phyloP scores from a whole-genome alignment of 2,797 vertebrate genomes.

The Pseudochirops corinnae region DNA sequence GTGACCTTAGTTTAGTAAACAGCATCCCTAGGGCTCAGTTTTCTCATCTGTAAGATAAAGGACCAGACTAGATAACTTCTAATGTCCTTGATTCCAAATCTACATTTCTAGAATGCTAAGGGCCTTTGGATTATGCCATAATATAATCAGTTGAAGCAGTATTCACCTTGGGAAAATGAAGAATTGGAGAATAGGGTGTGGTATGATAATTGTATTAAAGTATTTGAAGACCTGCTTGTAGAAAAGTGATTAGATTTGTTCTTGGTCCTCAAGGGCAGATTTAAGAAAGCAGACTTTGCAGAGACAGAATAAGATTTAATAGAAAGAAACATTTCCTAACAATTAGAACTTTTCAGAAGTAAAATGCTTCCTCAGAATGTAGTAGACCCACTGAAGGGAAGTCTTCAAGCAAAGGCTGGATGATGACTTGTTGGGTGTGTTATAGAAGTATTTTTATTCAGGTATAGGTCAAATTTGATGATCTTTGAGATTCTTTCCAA shows the following conservation, averaged over 20 bases:
- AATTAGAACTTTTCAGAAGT: neutral
- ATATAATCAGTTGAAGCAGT: neutral
- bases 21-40: neutral
- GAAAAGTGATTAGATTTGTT: neutral
- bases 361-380: neutral
- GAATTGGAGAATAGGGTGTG: neutral
- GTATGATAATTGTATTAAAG: neutral
- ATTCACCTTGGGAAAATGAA: neutral
- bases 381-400: neutral
- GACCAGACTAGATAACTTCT: neutral
- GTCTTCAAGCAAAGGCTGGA: neutral
- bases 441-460: neutral
- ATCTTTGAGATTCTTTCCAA: neutral
- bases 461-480: neutral
- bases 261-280: neutral
- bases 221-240: neutral
- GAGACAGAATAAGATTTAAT: neutral
- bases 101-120: neutral
- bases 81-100: neutral
- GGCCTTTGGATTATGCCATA: neutral
- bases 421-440: neutral
- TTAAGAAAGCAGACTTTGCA: neutral
- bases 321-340: neutral
- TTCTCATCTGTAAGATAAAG: neutral
- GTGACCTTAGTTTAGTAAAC: neutral